Conservation (phyloP, 2,888 invertebrate species). For the Thecophora atra region DNA sequence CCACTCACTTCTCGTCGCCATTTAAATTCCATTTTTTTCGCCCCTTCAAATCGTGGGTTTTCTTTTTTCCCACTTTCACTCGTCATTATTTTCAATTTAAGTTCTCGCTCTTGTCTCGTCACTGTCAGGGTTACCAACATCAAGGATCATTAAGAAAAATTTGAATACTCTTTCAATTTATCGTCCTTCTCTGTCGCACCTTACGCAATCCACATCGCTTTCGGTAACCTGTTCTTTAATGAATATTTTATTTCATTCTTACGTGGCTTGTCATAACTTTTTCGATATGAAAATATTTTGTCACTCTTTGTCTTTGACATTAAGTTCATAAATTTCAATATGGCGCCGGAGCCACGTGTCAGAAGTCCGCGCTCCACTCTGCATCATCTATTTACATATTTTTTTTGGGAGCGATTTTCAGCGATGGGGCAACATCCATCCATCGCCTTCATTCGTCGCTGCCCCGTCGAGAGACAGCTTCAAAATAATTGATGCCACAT, state of each 20-base stretch:
- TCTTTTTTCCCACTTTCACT: neutral
- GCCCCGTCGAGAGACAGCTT: constrained; percentile 23
- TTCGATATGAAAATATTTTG: constrained; percentile 33
- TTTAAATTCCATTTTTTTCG: neutral
- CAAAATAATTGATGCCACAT: constrained; percentile 40
- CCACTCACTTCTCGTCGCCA: neutral
- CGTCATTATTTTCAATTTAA: constrained; percentile 34
- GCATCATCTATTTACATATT: constrained; percentile 29
- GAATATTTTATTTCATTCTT: neutral
- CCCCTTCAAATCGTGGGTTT: neutral
- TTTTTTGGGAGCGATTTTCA: too few species aligned
- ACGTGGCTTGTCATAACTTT: neutral
- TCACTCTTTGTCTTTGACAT: constrained; percentile 44
- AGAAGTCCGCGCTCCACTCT: constrained; percentile 29
- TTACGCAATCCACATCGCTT: neutral
- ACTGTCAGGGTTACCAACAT: constrained; percentile 24
- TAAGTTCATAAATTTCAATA: constrained; percentile 46
- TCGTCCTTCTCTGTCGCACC: neutral
- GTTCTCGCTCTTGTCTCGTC: constrained; percentile 11
- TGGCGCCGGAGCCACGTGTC: constrained; percentile 47
- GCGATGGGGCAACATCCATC: too few species aligned
- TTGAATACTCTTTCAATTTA: constrained; percentile 9
- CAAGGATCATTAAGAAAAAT: neutral
- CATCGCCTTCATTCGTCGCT: neutral
- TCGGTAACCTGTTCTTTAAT: neutral